phyloP scores from a whole-genome alignment of 2,113 vertebrate genomes.

The Zeus faber region DNA sequence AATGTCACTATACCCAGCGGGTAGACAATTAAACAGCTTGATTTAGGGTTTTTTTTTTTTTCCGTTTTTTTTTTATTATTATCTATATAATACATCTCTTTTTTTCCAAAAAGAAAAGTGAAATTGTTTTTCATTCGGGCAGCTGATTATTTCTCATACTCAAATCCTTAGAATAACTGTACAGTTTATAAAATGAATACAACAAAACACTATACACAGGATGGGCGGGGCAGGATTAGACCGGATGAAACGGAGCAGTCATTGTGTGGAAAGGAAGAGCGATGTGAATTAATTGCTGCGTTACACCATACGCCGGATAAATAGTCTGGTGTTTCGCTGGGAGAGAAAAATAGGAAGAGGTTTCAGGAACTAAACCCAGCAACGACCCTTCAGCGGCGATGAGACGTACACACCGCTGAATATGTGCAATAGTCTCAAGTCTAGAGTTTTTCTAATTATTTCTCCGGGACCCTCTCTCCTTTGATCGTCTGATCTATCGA shows the following conservation, averaged over 20 bases:
- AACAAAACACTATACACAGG: conserved; percentile 64
- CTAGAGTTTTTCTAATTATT: too few relatives aligned
- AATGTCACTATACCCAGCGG: neutral
- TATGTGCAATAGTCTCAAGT: too few relatives aligned
- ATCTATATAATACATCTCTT: conserved; percentile 30
- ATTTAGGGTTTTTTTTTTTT: conserved; percentile 48
- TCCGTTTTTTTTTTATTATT: neutral
- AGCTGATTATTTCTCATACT: conserved; percentile 46
- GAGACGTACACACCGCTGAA: too few relatives aligned
- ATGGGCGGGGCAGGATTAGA: conserved; percentile 31
- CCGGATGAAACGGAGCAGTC: conserved; percentile 20
- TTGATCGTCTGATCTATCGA: conserved; percentile 10
- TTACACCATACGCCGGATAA: too few relatives aligned
- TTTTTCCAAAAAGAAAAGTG: conserved; percentile 57
- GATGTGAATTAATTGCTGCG: too few relatives aligned
- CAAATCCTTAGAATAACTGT: conserved; percentile 67
- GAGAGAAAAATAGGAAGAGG: too few relatives aligned
- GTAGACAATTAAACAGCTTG: neutral
- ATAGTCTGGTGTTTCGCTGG: too few relatives aligned
- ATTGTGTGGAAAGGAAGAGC: too few relatives aligned
- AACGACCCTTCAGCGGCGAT: too few relatives aligned
- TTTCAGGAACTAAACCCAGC: too few relatives aligned
- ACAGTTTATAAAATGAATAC: conserved; percentile 72
- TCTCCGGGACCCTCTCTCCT: too few relatives aligned
- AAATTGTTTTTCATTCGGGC: conserved; percentile 49